Percentiles rank a stretch among this genome's conserved stretches.
phyloP scores from a whole-genome alignment of 2,113 vertebrate species.

The Notiomystis cincta region DNA sequence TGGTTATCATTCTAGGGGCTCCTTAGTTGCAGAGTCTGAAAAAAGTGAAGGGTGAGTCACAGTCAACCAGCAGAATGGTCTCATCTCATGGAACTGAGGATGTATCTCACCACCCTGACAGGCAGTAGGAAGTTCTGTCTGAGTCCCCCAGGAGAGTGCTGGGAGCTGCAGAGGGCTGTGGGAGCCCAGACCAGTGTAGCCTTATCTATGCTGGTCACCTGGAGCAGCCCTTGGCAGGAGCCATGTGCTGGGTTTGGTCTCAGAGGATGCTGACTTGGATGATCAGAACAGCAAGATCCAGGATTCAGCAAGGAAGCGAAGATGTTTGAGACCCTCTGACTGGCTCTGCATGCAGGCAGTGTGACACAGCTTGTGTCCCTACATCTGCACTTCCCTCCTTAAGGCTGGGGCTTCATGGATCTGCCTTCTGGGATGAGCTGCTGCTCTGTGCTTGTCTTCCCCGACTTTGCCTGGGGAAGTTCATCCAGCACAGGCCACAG shows the following conservation, averaged over 20 bases:
- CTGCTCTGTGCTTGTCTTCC: background rate
- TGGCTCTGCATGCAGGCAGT: background rate
- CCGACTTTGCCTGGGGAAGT: background rate
- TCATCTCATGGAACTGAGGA: background rate
- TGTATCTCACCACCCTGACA: background rate
- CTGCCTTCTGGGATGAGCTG: background rate
- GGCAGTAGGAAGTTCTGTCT: background rate
- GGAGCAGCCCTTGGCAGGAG: background rate
- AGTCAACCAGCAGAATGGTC: background rate
- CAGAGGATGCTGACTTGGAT: background rate
- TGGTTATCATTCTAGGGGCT: background rate
- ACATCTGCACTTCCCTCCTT: background rate
- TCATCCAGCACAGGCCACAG: background rate
- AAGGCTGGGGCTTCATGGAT: background rate
- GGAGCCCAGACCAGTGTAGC: background rate
- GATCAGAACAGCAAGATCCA: background rate
- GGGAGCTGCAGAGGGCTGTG: background rate
- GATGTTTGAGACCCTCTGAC: background rate
- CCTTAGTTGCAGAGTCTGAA: background rate
- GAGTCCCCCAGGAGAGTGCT: background rate
- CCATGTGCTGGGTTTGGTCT: fast-evolving
- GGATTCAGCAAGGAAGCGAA: background rate
- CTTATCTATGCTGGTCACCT: background rate
- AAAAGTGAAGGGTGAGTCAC: background rate
- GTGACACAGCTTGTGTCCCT: background rate